Conservation (phyloP, 2,888 invertebrate species). For the Harpalus rubripes region DNA sequence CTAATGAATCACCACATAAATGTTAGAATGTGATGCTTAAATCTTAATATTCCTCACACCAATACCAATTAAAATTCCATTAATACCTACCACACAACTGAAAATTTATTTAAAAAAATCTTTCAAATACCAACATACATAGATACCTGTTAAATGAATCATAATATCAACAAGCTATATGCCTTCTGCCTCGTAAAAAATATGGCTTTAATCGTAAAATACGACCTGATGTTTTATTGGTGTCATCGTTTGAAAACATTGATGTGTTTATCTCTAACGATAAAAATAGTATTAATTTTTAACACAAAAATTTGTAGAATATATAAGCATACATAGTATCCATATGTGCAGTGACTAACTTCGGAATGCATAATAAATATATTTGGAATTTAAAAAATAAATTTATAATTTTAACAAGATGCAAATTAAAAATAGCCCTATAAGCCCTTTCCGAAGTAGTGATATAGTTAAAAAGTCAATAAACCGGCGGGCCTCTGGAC, state of each 20-base stretch:
- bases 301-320: neutral
- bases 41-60: constrained; percentile 28
- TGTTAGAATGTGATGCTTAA: neutral
- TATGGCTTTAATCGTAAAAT: constrained; percentile 12
- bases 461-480: too few relatives aligned
- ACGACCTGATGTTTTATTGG: neutral
- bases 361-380: too few relatives aligned
- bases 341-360: too few relatives aligned
- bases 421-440: too few relatives aligned
- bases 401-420: too few relatives aligned
- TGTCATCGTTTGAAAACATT: neutral
- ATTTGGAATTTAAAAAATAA: too few relatives aligned
- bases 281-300: neutral
- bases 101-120: constrained; percentile 26
- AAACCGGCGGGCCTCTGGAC: too few relatives aligned
- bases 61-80: constrained; percentile 39
- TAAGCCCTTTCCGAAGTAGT: too few relatives aligned
- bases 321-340: too few relatives aligned
- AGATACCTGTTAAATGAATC: constrained; percentile 27
- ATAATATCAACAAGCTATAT: constrained; percentile 29
- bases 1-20: neutral
- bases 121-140: constrained; percentile 19
- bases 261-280: neutral
- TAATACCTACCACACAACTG: constrained; percentile 20
- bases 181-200: neutral